Base-by-base conservation (phyloP, 2,888 invertebrate genomes). In the Diarsia dahlii region DNA sequence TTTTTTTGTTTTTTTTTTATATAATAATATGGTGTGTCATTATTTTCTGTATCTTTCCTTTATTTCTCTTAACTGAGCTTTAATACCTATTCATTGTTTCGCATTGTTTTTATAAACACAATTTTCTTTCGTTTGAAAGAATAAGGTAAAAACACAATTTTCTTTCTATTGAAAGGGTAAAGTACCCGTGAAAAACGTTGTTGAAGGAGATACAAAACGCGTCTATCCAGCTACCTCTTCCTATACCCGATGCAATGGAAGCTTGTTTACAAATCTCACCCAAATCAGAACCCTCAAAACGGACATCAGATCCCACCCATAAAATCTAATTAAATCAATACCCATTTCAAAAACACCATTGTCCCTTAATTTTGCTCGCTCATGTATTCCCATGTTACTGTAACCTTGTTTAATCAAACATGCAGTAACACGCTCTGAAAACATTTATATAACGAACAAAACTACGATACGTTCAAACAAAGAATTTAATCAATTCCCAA, bases 401-500 rank as follows among this genome's bases (percentile, higher is more conserved):
- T 78, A 73, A 76, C 72, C 63, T 72, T 78, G 66, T 77, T 77
- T 72, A 84, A 86, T 84, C 77, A 84, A 86, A 86, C 78, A 88
- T 69, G 71, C 65, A 56, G 20, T 63, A 66, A 85, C 84, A 87
- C 84, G 87, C 77, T 84, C 78, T 3, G 76, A 68, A 71, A 81
- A 84, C 65, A 88, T 74, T 78, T 71, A 69, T 76, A 78, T 71
- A 74, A 82, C 77, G 73, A 74, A 86, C 67, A 78, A 86, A 88
- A 88, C 77, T 86, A 69, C 75, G 28, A 81, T 62, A 67, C 70
- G 71, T 46, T 39, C 74, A 74, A 85, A 86, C 74, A 84, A 81
- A 72, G 84, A 84, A 86, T 87, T 82, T 84, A 86, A 87, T 86
- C 83, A 84, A 73, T 77, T 56, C 52, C 39, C 39, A 54, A 60